Conservation (phyloP, 1,140 invertebrate species). For the Dinoponera quadriceps region DNA sequence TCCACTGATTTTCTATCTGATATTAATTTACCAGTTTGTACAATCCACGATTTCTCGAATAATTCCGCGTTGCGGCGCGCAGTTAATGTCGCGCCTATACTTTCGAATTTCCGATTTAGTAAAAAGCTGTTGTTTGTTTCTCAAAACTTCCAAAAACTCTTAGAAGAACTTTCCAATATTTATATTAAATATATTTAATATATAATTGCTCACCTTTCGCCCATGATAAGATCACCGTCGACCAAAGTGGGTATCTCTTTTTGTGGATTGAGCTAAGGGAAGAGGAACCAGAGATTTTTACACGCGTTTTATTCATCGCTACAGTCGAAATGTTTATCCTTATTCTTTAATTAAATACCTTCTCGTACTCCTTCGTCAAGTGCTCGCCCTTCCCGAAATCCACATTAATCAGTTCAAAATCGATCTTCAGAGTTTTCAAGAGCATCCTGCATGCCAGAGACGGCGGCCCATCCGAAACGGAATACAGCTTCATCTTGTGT, state of each 20-base stretch:
- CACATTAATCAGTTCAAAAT: constrained; percentile 88
- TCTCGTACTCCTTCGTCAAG: constrained; percentile 89
- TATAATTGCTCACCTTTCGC: constrained; percentile 87
- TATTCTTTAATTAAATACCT: constrained; percentile 83
- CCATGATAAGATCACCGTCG: constrained; percentile 90
- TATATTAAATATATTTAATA: background rate
- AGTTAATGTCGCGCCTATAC: too few species aligned
- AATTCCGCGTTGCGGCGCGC: too few species aligned
- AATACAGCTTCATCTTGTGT: constrained; percentile 88
- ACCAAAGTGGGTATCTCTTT: constrained; percentile 92
- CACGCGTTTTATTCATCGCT: background rate
- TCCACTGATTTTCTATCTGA: too few species aligned
- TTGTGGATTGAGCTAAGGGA: constrained; percentile 90
- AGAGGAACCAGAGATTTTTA: too few species aligned
- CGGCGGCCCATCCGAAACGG: constrained; percentile 91
- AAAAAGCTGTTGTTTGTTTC: too few species aligned
- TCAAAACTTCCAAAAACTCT: too few species aligned
- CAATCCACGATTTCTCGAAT: too few species aligned
- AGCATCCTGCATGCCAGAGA: constrained; percentile 90
- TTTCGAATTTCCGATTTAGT: too few species aligned
- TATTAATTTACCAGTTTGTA: too few species aligned
- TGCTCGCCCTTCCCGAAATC: constrained; percentile 90
- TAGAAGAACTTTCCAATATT: too few species aligned
- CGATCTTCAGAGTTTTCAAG: constrained; percentile 88
- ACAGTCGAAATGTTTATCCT: background rate